phyloP scores from a whole-genome alignment of 2,113 vertebrate genomes.

The Oxyruncus cristatus region DNA sequence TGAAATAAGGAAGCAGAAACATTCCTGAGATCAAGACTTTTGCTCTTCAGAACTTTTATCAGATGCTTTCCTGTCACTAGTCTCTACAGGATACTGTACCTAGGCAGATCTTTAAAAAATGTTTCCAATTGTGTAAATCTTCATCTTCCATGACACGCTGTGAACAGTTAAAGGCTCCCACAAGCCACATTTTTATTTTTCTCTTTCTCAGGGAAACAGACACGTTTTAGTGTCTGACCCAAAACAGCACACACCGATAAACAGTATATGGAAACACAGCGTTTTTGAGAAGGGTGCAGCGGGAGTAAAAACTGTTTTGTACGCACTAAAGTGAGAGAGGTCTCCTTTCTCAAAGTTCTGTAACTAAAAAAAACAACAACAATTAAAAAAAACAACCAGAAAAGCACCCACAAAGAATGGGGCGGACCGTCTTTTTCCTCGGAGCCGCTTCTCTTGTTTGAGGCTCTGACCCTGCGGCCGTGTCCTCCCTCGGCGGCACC shows the following conservation, averaged over 20 bases:
- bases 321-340: not conserved
- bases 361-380: not conserved
- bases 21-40: not conserved
- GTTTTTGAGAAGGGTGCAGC: not conserved
- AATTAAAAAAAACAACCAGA: not conserved
- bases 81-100: rapidly evolving
- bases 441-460: not conserved
- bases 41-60: not conserved
- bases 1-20: not conserved
- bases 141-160: rapidly evolving
- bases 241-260: not conserved
- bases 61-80: not conserved
- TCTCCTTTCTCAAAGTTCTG: not conserved
- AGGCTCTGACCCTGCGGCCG: not conserved
- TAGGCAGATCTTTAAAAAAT: not conserved
- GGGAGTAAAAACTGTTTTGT: not conserved
- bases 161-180: rapidly evolving
- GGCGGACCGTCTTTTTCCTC: not conserved
- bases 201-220: rapidly evolving
- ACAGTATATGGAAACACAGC: rapidly evolving
- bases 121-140: not conserved
- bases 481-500: too few species aligned
- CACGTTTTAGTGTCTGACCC: not conserved
- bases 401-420: too few species aligned
- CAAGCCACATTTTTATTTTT: not conserved